These are phyloP conservation scores for Drosophila sechellia DNA, from an alignment of 1,140 invertebrate species.

Conservation along the genomic window DNA sequence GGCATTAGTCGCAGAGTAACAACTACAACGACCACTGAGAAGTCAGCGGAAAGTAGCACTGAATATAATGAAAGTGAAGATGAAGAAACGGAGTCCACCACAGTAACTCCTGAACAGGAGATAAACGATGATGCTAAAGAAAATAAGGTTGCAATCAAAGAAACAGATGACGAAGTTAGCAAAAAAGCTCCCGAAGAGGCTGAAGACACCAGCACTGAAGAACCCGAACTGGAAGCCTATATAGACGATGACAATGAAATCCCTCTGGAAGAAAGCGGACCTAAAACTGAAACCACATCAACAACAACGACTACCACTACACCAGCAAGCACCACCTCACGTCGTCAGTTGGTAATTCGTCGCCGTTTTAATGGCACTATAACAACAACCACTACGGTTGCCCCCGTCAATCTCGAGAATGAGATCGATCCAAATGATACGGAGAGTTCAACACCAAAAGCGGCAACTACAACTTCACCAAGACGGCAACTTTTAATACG, in stretches of 20 bases:
- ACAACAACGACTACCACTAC: not conserved
- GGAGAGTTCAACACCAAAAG: constrained; percentile 10
- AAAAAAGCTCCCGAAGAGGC: not conserved
- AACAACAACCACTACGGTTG: constrained; percentile 5
- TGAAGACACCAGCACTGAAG: constrained; percentile 13
- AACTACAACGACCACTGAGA: constrained; percentile 20
- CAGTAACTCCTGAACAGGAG: not conserved
- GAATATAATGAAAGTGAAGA: not conserved
- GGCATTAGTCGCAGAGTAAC: constrained; percentile 21
- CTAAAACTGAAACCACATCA: not conserved
- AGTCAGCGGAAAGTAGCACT: constrained; percentile 1
- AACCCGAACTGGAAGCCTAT: constrained; percentile 22
- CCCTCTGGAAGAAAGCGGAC: constrained; percentile 4
- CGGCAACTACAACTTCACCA: constrained; percentile 3
- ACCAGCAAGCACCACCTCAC: constrained; percentile 1
- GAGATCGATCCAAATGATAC: constrained; percentile 6
- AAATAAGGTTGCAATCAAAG: not conserved
- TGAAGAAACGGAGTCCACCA: constrained; percentile 5
- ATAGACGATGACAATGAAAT: constrained; percentile 40
- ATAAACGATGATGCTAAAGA: not conserved
- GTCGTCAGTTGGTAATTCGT: constrained; percentile 41
- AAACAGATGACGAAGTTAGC: no score
- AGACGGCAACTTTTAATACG: constrained; percentile 45
- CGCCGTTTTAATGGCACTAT: constrained; percentile 34
- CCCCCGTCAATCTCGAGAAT: constrained; percentile 21